phyloP scores from a whole-genome alignment of 2,888 invertebrate species.

The Xiphydria camelus region DNA sequence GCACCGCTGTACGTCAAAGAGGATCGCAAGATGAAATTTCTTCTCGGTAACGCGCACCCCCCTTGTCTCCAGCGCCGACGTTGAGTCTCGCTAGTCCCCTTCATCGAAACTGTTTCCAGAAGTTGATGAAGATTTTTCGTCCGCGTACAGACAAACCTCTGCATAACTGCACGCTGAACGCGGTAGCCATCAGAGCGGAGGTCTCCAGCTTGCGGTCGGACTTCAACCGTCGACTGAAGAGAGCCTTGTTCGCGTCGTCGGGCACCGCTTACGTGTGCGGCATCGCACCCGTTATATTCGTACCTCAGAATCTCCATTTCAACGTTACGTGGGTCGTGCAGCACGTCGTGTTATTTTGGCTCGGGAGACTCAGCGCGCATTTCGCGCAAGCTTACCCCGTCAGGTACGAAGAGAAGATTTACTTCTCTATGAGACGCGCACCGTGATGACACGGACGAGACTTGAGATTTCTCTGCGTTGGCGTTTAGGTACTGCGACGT shows the following conservation, averaged over 20 bases:
- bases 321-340: constrained; percentile 83
- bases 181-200: constrained; percentile 77
- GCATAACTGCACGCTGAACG: constrained; percentile 77
- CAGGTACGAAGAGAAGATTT: constrained; percentile 55
- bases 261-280: constrained; percentile 51
- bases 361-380: constrained; percentile 71
- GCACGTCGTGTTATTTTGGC: constrained; percentile 82
- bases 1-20: constrained; percentile 52
- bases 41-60: constrained; percentile 45
- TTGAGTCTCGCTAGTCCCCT: neutral
- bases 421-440: neutral
- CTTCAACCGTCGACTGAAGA: constrained; percentile 87
- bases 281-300: constrained; percentile 52
- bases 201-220: constrained; percentile 82
- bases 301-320: constrained; percentile 67
- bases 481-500: constrained; percentile 82
- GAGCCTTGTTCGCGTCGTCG: constrained; percentile 66
- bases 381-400: constrained; percentile 64
- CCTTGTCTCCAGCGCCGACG: no score
- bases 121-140: constrained; percentile 2
- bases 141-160: constrained; percentile 63
- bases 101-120: neutral
- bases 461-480: constrained; percentile 1
- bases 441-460: no score
- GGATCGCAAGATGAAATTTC: constrained; percentile 50